These are phyloP conservation scores for Antitype chi DNA, from an alignment of 2,888 invertebrate genomes.

Conservation along the genomic window DNA sequence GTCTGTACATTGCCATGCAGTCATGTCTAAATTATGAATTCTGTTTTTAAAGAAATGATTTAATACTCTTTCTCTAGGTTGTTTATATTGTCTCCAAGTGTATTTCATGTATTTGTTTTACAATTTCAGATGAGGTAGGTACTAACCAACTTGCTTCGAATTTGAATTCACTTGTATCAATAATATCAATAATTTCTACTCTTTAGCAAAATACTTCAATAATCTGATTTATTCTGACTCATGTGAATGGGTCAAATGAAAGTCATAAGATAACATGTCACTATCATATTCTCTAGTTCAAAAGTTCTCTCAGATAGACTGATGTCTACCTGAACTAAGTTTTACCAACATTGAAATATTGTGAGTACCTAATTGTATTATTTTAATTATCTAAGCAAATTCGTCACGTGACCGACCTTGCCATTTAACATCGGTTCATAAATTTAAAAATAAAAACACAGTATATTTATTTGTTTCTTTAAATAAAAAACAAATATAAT, in stretches of 20 bases:
- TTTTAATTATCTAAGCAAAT: neutral
- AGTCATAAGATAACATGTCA: constrained; percentile 40
- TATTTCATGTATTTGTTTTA: neutral
- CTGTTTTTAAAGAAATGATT: neutral
- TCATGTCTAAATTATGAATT: neutral
- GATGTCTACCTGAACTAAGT: neutral
- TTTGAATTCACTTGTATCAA: no score
- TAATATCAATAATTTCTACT: neutral
- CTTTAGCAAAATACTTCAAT: neutral
- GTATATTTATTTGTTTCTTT: no score
- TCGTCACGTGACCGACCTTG: neutral
- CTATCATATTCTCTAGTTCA: constrained; percentile 45
- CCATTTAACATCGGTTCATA: neutral
- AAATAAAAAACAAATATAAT: no score
- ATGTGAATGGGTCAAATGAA: constrained; percentile 48
- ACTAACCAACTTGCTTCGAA: neutral
- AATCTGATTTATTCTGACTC: constrained; percentile 17
- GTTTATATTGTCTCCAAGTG: neutral
- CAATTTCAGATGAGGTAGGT: neutral
- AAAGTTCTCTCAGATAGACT: constrained; percentile 17
- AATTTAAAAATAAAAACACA: neutral
- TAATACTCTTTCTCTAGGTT: neutral
- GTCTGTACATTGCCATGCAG: constrained; percentile 16
- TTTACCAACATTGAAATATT: neutral
- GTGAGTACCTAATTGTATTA: constrained; percentile 6